Base-by-base conservation (phyloP, 92 coral and sea anemone genomes). In the Siderastrea siderea region DNA sequence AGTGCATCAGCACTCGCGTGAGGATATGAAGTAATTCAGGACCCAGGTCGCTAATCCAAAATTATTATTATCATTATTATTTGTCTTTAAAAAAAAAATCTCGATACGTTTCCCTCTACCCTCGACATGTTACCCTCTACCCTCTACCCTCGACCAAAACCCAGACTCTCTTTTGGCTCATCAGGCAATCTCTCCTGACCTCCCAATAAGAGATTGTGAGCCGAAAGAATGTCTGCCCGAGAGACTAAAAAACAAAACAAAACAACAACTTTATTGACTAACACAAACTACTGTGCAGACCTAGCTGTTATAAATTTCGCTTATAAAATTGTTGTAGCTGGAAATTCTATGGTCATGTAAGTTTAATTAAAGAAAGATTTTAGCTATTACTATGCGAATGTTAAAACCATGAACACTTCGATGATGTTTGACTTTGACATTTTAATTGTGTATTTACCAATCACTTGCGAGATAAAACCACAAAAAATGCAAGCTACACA, bases 231-330 rank as follows among this genome's bases (percentile, higher is more conserved):
- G 72, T 68, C 72, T 68, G 72, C 72, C 72, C 13, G 77, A 14
- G 58, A 72, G 77, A 26, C 73, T 47, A 72, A 72, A 72, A 72
- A 48, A 10, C 55, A 72, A 72, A 72, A 72, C 43, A 72, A 72
- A 72, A 47, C 19, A 47, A 47, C 19, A 67, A 67, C 72, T 72
- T 72, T 13, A 48, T 72, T 72, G 72, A 72, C 77, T 47, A 47
- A 47, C 59, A 72, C 57, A 48, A 47, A 72, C 58, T 72, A 72
- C 77, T 47, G 77, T 72, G 60, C 77, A 72, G 77, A 72, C 77
- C 77, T 72, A n/a, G n/a, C n/a, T n/a, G 77, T 72, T 6, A 47
- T 72, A 72, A 72, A 72, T 72, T 72, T 72, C 57, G 77, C 77
- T 72, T 72, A 72, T 72, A 72, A 72, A 72, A 47, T 72, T 47